Conservation (phyloP, 2,888 invertebrate genomes). For the Cacoxenus indagator region DNA sequence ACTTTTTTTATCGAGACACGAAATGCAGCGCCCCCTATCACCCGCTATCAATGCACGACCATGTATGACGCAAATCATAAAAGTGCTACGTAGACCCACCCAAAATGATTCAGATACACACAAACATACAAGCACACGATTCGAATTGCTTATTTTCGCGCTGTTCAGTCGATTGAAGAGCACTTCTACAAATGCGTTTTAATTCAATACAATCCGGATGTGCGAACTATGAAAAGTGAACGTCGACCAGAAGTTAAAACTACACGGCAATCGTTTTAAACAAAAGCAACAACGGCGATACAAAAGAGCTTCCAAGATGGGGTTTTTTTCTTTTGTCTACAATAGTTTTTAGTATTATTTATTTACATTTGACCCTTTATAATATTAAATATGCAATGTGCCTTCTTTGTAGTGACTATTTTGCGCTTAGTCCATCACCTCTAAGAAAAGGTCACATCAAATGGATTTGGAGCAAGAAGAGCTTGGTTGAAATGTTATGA, state of each 20-base stretch:
- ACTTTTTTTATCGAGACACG: too few relatives aligned
- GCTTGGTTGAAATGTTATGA: too few relatives aligned
- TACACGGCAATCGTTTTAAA: background rate
- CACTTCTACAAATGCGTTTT: conserved; percentile 13
- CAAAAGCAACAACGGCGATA: background rate
- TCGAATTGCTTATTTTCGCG: background rate
- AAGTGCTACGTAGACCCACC: background rate
- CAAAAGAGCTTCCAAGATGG: background rate
- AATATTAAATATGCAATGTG: too few relatives aligned
- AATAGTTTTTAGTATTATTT: too few relatives aligned
- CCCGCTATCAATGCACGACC: too few relatives aligned
- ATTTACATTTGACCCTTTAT: too few relatives aligned
- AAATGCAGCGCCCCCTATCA: background rate
- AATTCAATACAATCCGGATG: background rate
- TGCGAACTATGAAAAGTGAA: conserved; percentile 8
- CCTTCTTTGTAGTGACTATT: too few relatives aligned
- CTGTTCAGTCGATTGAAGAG: background rate
- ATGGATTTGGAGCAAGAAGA: too few relatives aligned
- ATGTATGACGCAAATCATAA: background rate
- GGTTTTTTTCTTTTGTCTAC: background rate
- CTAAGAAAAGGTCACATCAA: too few relatives aligned
- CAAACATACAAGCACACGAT: background rate
- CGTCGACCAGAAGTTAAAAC: background rate
- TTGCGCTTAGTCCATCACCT: too few relatives aligned
- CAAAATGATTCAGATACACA: conserved; percentile 21